Evolutionary conservation across 1,140 invertebrate genomes (phyloP), one percentile per base, ranked within the genome.

Genomic region (Paramacrobiotus metropolitanus): DNA sequence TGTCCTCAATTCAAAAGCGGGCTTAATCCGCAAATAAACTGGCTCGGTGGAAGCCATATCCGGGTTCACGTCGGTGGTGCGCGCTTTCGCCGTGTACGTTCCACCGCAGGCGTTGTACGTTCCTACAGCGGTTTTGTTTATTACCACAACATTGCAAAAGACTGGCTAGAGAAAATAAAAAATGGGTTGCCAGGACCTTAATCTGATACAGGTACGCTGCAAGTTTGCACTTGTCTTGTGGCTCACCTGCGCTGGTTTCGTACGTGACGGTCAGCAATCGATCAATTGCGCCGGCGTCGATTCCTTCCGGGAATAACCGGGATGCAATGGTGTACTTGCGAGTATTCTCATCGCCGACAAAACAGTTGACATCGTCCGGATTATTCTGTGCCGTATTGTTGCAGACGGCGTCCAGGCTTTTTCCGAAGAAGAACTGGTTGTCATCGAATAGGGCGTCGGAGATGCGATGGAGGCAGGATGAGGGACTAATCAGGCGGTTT

Each of bases 11-110:
- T 15, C 15, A 55, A 55, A 55, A 20, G 15, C 28, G 4, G 48
- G 48, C 15, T 15, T 28, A 15, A n/a, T n/a, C 15, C 48, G 48
- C 15, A 55, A 15, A 24, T 55, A 55, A 9, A 55, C 48, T 9
- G 24, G 15, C 24, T 15, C 4, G 4, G 48, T 24, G 4, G 48
- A 24, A 9, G 15, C 48, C 48, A 55, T 55, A 24, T 55, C 48
- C 15, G 48, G 48, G 28, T 55, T 55, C 4, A 55, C 48, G 48
- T 55, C 48, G 48, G 24, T 55, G 15, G 48, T 55, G 48, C 48
- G 15, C 34, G 9, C 34, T n/a, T 40, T n/a, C 9, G n/a, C n/a
- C 9, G 34, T 9, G n/a, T 9, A 40, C 9, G 9, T n/a, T 40
- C n/a, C 34, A 9, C 34, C 34, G n/a, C 34, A 40, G 9, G 34